Conservation (phyloP, 1,140 invertebrate species). For the Euwallacea similis region DNA sequence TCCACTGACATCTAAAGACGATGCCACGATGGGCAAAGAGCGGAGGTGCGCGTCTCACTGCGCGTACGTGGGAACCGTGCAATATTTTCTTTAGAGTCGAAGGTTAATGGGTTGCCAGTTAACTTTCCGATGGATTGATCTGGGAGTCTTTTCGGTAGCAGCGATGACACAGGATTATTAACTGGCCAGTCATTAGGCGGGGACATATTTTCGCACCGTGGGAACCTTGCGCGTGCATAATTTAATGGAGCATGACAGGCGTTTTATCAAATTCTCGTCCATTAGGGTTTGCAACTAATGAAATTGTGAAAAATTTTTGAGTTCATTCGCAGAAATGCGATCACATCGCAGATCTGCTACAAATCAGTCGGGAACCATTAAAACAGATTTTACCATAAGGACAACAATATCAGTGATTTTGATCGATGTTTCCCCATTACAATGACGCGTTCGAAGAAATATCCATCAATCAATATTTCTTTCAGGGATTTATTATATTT, state of each 20-base stretch:
- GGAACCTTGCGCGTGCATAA: no score
- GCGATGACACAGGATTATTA: no score
- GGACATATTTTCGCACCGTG: no score
- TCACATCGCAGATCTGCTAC: no score
- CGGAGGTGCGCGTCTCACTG: slow-evolving; percentile 34
- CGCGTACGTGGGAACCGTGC: slow-evolving; percentile 23
- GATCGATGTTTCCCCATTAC: slow-evolving; percentile 1
- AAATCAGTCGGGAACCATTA: no score
- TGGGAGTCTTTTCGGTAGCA: background rate
- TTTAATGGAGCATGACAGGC: no score
- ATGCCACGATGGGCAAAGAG: slow-evolving; percentile 21
- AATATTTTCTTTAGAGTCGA: slow-evolving; percentile 24
- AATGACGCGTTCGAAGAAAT: background rate
- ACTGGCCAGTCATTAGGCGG: no score
- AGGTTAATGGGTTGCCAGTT: slow-evolving; percentile 1
- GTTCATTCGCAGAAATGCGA: no score
- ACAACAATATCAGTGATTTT: background rate
- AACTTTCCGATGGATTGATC: slow-evolving; percentile 9
- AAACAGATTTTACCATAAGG: no score
- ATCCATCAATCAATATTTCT: slow-evolving; percentile 3
- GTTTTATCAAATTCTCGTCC: no score
- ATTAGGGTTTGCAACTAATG: no score
- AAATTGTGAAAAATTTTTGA: no score
- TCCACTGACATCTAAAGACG: slow-evolving; percentile 33
- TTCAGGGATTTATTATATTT: background rate